A percentile compares a stretch with the other conserved stretches of the same genome.
phyloP scores from a whole-genome alignment of 2,797 vertebrate genomes.

The Pseudopleuronectes americanus region DNA sequence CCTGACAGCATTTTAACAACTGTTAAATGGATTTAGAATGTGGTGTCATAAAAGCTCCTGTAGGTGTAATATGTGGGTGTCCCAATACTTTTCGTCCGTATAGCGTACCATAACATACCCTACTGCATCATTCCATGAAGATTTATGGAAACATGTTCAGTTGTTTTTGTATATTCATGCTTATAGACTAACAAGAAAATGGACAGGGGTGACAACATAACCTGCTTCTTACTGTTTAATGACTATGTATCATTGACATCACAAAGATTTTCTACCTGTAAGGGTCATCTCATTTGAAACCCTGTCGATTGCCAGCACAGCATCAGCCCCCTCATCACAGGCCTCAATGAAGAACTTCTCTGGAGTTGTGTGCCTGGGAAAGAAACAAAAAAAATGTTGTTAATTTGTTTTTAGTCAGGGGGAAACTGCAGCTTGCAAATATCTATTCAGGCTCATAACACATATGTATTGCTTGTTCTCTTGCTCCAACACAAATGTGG shows the following conservation, averaged over 20 bases:
- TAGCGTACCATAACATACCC: too few relatives aligned
- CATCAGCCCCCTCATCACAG: slow-evolving; percentile 93
- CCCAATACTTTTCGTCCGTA: too few relatives aligned
- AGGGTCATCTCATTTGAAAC: slow-evolving; percentile 96
- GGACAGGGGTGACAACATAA: neutral
- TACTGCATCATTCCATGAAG: too few relatives aligned
- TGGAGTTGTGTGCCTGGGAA: slow-evolving; percentile 90
- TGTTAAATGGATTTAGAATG: too few relatives aligned
- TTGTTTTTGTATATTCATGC: too few relatives aligned
- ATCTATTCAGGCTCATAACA: neutral
- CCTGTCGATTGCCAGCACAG: slow-evolving; percentile 94
- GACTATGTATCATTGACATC: neutral
- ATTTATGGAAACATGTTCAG: too few relatives aligned
- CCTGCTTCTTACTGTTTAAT: too few relatives aligned
- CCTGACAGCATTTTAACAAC: too few relatives aligned
- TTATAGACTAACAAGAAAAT: too few relatives aligned
- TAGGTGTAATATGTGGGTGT: too few relatives aligned
- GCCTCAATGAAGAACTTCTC: slow-evolving; percentile 98
- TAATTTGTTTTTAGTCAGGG: neutral
- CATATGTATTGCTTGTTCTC: neutral
- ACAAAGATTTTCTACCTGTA: slow-evolving; percentile 84
- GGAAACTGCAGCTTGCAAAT: neutral
- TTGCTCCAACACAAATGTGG: neutral
- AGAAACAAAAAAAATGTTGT: neutral
- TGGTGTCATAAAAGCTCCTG: too few relatives aligned